Evolutionary conservation across 1,140 invertebrate genomes (phyloP).

Genomic region (Rhyacophila brunnea): DNA sequence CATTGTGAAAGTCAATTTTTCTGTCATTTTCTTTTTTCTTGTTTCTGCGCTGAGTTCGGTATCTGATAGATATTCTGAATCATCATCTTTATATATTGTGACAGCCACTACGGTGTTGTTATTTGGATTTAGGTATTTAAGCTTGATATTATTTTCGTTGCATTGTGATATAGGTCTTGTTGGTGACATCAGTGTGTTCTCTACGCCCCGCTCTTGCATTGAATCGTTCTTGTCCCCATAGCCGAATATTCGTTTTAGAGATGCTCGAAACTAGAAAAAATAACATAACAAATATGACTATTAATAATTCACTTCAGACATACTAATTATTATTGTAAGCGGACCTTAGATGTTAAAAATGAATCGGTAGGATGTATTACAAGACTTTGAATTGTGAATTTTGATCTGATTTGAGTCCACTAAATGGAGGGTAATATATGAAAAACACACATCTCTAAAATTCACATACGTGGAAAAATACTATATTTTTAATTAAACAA

Average conservation of each 20-base stretch:
- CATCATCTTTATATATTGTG: conserved; percentile 27
- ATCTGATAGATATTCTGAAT: background rate
- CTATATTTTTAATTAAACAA: no score
- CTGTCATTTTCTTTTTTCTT: conserved; percentile 11
- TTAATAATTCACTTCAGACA: no score
- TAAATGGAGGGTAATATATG: no score
- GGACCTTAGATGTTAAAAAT: no score
- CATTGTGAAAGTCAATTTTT: conserved; percentile 8
- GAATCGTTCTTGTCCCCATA: conserved; percentile 21
- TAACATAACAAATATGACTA: no score
- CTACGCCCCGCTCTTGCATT: conserved; percentile 18
- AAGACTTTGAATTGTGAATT: no score
- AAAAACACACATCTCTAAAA: no score
- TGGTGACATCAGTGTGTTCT: conserved; percentile 28
- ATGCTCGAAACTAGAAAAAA: conserved; percentile 37
- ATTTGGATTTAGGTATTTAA: conserved; percentile 23
- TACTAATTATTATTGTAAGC: no score
- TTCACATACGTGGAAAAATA: no score
- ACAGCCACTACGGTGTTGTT: conserved; percentile 19
- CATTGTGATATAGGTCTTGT: conserved; percentile 12
- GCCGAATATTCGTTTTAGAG: conserved; percentile 29
- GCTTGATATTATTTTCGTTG: conserved; percentile 17
- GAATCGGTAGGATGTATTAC: no score
- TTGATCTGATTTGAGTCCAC: no score
- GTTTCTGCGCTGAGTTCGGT: background rate